Evolutionary conservation across 2,888 invertebrate species (phyloP), one percentile per base, ranked within the genome.

Genomic region (Drosophila formosana): DNA sequence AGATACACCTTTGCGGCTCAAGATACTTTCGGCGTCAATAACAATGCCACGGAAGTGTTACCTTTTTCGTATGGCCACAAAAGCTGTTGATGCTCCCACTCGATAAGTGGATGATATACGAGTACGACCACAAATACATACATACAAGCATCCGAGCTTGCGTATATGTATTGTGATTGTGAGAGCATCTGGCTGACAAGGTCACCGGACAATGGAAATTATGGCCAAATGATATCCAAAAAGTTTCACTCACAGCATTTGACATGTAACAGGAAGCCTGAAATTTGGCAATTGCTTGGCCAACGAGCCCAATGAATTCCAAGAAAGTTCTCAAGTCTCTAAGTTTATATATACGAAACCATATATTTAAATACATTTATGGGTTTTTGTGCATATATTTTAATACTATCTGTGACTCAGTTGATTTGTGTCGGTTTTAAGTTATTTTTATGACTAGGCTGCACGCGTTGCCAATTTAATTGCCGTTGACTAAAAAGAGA

Each of bases 381-480:
- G 37, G 11, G 37, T n/a, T n/a, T 37, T n/a, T n/a, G 13, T 41
- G 18, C 18, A 18, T 45, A 45, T 23, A 45, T 25, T 25, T 34
- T 18, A 37, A 26, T 18, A 47, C 46, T 37, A 47, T 37, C 28
- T 37, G 46, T 37, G 46, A 57, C 18, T 57, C 57, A 47, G 46
- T 28, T 9, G 26, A 47, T 37, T 47, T 28, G 41, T 53, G 37
- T 45, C 30, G 50, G 55, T 53, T 60, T 64, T 41, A 25, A 39
- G 30, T 68, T 23, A 56, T 62, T 82, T 86, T 77, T 86, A 88
- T 72, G 72, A 81, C 68, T 86, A 82, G 87, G 68, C 61, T 83
- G 78, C 89, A 86, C 78, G 89, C 87, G 78, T 88, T 68, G 78
- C 65, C 86, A 77, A 67, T 67, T 83, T 88, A 83, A 83, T 83